These are phyloP conservation scores for Epinotia bilunana DNA, from an alignment of 2,888 invertebrate genomes.

Conservation along the genomic window DNA sequence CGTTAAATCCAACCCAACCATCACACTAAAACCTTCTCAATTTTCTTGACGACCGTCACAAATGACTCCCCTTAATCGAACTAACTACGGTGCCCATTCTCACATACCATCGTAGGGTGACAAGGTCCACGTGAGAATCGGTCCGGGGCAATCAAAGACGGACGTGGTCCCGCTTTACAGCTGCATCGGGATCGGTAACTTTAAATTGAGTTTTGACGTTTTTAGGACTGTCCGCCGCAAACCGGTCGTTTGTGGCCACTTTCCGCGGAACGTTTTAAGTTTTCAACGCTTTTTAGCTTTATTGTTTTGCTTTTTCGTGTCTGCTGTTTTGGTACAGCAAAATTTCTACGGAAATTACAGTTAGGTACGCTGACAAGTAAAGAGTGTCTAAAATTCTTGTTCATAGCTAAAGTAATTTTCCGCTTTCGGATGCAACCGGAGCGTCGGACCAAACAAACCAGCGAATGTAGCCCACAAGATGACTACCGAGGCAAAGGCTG, in stretches of 20 bases:
- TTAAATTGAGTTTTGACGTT: constrained; percentile 46
- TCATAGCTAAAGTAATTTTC: not conserved
- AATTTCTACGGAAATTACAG: not conserved
- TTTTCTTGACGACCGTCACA: not conserved
- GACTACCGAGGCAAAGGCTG: no score
- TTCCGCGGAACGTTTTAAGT: constrained; percentile 40
- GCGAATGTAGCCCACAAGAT: no score
- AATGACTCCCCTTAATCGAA: constrained; percentile 8
- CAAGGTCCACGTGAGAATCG: constrained; percentile 37
- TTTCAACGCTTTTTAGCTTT: constrained; percentile 26
- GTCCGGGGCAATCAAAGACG: constrained; percentile 44
- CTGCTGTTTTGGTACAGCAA: not conserved
- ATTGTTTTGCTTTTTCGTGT: constrained; percentile 24
- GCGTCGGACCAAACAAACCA: no score
- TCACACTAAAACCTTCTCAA: constrained; percentile 2
- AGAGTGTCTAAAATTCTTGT: not conserved
- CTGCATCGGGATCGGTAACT: constrained; percentile 42
- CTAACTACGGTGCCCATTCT: constrained; percentile 24
- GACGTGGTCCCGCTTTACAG: constrained; percentile 43
- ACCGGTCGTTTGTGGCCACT: constrained; percentile 43
- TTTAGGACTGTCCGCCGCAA: constrained; percentile 44
- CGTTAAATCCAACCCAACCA: not conserved
- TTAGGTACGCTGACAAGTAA: not conserved
- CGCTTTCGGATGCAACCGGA: no score
- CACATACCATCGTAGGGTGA: constrained; percentile 10